Evolutionary conservation across 1,140 invertebrate species (phyloP).

Genomic region (Eciton burchellii): DNA sequence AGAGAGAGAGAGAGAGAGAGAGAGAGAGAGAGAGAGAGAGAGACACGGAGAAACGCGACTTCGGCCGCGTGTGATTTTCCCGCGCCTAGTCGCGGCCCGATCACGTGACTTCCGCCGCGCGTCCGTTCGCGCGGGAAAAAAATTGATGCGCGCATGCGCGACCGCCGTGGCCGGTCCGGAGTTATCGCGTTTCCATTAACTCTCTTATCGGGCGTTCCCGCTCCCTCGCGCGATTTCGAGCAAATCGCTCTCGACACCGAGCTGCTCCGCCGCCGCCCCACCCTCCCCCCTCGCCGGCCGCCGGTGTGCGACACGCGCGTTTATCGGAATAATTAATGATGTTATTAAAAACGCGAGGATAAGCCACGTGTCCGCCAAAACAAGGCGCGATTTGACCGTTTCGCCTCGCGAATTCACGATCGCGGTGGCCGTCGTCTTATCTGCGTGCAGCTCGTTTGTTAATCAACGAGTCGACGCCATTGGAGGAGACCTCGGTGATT

Average conservation of each 20-base stretch:
- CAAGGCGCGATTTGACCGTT: conserved; percentile 49
- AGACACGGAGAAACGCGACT: too few species aligned
- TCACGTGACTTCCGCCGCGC: conserved; percentile 29
- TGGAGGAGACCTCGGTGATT: too few species aligned
- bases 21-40: too few species aligned
- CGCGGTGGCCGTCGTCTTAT: conserved; percentile 23
- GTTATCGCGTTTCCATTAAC: conserved; percentile 53
- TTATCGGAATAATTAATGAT: conserved; percentile 54
- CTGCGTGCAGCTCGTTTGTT: conserved; percentile 40
- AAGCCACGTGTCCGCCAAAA: conserved; percentile 30
- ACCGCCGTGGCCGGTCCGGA: conserved; percentile 18
- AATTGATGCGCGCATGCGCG: not conserved
- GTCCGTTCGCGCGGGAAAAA: conserved; percentile 12
- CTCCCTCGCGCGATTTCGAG: conserved; percentile 21
- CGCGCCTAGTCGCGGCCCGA: conserved; percentile 30
- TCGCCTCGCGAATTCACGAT: conserved; percentile 24
- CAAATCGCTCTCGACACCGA: conserved; percentile 15
- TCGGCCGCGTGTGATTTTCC: too few species aligned
- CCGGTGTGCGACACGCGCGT: conserved; percentile 5
- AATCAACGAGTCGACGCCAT: conserved; percentile 49
- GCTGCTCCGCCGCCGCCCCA: too few species aligned
- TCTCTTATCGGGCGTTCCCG: conserved; percentile 43
- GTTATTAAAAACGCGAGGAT: conserved; percentile 46
- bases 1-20: too few species aligned
- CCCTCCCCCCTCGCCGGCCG: not conserved